Evolutionary conservation across 2,113 vertebrate species (phyloP).

Genomic region (Eublepharis macularius): DNA sequence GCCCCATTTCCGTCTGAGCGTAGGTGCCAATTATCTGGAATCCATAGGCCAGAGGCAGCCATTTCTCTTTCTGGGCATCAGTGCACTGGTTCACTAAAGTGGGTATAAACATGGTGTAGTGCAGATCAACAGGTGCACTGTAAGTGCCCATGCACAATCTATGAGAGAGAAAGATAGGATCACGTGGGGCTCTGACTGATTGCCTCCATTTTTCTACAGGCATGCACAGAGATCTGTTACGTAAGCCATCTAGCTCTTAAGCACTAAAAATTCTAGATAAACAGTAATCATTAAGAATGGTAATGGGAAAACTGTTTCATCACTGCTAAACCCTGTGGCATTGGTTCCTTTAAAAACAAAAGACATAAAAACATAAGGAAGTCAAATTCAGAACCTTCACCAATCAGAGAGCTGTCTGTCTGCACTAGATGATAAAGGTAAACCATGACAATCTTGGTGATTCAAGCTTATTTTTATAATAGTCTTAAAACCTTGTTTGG

Average conservation of each 20-base stretch:
- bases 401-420: background rate
- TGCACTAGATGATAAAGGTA: background rate
- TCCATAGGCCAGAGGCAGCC: conserved; percentile 80
- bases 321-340: background rate
- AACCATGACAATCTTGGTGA: background rate
- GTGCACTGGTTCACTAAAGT: conserved; percentile 85
- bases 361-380: background rate
- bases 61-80: conserved; percentile 86
- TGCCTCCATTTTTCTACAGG: conserved; percentile 12
- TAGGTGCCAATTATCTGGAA: conserved; percentile 90
- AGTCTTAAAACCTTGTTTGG: background rate
- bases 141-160: conserved; percentile 70
- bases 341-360: background rate
- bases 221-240: background rate
- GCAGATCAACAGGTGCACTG: conserved; percentile 80
- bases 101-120: conserved; percentile 91
- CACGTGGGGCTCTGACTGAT: conserved; percentile 30
- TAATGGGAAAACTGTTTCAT: background rate
- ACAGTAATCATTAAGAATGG: background rate
- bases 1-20: conserved; percentile 95
- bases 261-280: background rate
- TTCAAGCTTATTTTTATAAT: background rate
- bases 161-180: conserved; percentile 77
- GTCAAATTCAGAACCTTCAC: background rate
- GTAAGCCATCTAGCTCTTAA: background rate